These are phyloP conservation scores for Amphiprion ocellaris DNA, from an alignment of 2,113 vertebrate species.

Conservation along the genomic window DNA sequence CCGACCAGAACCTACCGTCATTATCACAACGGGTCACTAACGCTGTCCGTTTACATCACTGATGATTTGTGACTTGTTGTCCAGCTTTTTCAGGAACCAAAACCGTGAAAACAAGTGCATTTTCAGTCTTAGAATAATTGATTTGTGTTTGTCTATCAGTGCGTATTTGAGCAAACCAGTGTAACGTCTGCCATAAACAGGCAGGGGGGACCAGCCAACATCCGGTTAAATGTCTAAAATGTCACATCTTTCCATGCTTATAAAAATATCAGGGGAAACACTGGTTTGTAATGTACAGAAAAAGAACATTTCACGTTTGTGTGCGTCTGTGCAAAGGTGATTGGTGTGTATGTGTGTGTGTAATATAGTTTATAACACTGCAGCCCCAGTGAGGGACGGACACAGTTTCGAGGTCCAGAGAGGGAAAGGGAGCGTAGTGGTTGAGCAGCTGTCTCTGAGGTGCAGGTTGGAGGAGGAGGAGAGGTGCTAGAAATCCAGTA, in stretches of 20 bases:
- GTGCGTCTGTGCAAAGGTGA: constrained; percentile 55
- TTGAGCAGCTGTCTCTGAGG: constrained; percentile 66
- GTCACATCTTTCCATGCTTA: constrained; percentile 25
- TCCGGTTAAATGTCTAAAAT: constrained; percentile 31
- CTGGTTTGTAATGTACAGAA: constrained; percentile 25
- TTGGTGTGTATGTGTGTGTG: constrained; percentile 33
- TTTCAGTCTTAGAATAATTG: constrained; percentile 9
- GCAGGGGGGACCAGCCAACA: constrained; percentile 15
- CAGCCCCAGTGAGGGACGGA: constrained; percentile 60
- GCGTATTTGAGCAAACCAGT: constrained; percentile 37
- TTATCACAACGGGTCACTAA: constrained; percentile 3
- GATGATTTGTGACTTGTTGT: constrained; percentile 5
- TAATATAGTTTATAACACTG: constrained; percentile 48
- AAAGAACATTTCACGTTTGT: constrained; percentile 31
- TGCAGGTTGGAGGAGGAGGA: constrained; percentile 38
- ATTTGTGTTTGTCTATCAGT: constrained; percentile 6
- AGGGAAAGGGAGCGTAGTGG: constrained; percentile 22
- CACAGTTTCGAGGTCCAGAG: constrained; percentile 81
- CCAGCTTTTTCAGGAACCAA: constrained; percentile 8
- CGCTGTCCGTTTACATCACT: not conserved
- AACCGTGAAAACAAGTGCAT: constrained; percentile 19
- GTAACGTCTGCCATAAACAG: constrained; percentile 23
- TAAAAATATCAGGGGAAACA: constrained; percentile 33
- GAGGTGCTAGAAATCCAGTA: constrained; percentile 57
- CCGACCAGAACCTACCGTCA: constrained; percentile 33